Evolutionary conservation across 2,888 invertebrate genomes (phyloP), one percentile per base, ranked within the genome.

Genomic region (Eupithecia pulchellata): DNA sequence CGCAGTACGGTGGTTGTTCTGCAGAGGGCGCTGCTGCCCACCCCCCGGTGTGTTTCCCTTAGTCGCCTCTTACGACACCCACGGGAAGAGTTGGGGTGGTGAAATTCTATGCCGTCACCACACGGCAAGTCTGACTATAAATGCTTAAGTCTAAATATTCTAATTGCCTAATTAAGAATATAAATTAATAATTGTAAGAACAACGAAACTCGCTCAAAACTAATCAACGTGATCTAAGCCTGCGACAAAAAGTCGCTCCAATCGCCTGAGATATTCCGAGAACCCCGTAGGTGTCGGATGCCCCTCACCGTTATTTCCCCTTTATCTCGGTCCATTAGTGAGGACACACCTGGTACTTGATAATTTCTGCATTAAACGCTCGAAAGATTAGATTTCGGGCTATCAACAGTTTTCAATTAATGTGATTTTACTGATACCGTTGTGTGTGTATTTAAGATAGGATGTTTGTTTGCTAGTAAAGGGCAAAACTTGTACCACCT

Each of bases 251-350:
- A 20, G 47, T 47, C 20, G 47, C 47, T 20, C 11, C 29, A n/a
- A 58, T 32, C 30, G 20, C 25, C 34, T 68, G 17, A 60, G 61
- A 25, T 47, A 29, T 66, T 32, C 66, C 63, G 63, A n/a, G 52
- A 57, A 66, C 64, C 29, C 52, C 61, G 58, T 57, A 42, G 66
- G 67, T 72, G 73, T 71, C 32, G 39, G 30, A 73, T 68, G 73
- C 71, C 67, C 72, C 71, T 69, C 63, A 20, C 60, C 72, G 76
- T 64, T 66, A 74, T 69, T 77, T 75, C 63, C 75, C 71, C 78
- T 70, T 80, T 80, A 84, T 82, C 80, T 76, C 75, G 69, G 70
- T 79, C 83, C 85, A 86, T 86, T 86, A 86, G 80, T 58, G 64
- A 36, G 58, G 81, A 80, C 81, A 80, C 81, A 86, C 79, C 76